These are phyloP conservation scores for Pecten maximus DNA, from an alignment of 2,888 invertebrate genomes.

Conservation along the genomic window DNA sequence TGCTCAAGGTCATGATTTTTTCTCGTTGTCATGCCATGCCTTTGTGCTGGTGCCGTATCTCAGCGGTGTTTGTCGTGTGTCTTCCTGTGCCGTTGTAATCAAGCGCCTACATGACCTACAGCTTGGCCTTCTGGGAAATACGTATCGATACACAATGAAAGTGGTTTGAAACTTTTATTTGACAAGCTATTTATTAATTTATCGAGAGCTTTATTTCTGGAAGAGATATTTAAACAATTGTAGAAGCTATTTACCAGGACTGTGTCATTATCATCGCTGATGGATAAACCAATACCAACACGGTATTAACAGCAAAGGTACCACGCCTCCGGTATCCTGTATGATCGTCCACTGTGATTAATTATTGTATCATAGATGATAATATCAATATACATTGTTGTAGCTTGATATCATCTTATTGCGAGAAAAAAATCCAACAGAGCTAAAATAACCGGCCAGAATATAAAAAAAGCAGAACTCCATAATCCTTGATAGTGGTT, in stretches of 20 bases:
- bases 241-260: neutral
- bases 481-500: no score
- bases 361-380: no score
- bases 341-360: no score
- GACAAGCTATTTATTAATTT: neutral
- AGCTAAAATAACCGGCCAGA: no score
- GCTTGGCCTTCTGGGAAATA: neutral
- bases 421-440: no score
- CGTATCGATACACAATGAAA: neutral
- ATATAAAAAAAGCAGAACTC: no score
- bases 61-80: neutral
- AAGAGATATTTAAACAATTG: neutral
- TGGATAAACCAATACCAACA: no score
- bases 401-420: no score
- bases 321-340: no score
- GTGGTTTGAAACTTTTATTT: neutral
- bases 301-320: no score
- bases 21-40: neutral
- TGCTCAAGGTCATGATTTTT: neutral
- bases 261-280: no score
- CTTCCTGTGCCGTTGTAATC: neutral
- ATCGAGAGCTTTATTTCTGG: neutral
- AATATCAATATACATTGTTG: no score
- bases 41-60: neutral
- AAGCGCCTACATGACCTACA: neutral